These are phyloP conservation scores for Rattus rattus DNA, from an alignment of 2,113 vertebrate species.

Conservation along the genomic window DNA sequence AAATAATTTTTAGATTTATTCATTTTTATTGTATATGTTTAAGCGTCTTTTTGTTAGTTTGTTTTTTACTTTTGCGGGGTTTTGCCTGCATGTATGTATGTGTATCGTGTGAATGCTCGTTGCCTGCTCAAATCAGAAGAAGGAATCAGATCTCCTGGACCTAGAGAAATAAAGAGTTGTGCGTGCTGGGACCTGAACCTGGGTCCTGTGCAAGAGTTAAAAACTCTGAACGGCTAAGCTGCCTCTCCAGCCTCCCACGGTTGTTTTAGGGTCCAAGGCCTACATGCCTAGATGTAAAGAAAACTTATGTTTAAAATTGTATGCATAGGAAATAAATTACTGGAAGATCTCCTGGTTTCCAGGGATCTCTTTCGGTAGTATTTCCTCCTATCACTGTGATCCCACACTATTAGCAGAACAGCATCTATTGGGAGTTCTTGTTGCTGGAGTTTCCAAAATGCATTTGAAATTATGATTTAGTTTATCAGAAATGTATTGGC, in stretches of 20 bases:
- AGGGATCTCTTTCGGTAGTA: not conserved
- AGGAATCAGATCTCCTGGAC: not conserved
- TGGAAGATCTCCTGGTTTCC: conserved; percentile 7
- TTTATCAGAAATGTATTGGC: conserved; percentile 36
- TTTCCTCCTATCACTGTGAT: conserved; percentile 21
- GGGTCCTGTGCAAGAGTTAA: not conserved
- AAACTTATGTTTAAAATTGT: not conserved
- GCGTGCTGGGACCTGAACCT: not conserved
- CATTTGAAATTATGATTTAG: conserved; percentile 9
- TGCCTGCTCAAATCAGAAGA: not conserved
- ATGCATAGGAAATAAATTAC: not conserved
- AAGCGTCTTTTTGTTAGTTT: not conserved
- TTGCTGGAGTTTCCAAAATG: not conserved
- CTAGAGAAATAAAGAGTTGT: not conserved
- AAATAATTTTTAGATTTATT: not conserved
- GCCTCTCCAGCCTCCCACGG: not conserved
- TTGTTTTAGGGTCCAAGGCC: not conserved
- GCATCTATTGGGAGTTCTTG: conserved; percentile 5
- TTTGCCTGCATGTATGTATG: not conserved
- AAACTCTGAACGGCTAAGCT: not conserved
- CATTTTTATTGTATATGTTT: not conserved
- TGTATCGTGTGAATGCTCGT: not conserved
- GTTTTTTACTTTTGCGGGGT: too few relatives aligned
- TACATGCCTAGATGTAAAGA: conserved; percentile 3
- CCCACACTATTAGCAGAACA: not conserved